A percentile compares a stretch with the other conserved stretches of the same genome.
These are phyloP conservation scores for Blennius ocellaris DNA, from an alignment of 2,113 vertebrate species.

Conservation along the genomic window DNA sequence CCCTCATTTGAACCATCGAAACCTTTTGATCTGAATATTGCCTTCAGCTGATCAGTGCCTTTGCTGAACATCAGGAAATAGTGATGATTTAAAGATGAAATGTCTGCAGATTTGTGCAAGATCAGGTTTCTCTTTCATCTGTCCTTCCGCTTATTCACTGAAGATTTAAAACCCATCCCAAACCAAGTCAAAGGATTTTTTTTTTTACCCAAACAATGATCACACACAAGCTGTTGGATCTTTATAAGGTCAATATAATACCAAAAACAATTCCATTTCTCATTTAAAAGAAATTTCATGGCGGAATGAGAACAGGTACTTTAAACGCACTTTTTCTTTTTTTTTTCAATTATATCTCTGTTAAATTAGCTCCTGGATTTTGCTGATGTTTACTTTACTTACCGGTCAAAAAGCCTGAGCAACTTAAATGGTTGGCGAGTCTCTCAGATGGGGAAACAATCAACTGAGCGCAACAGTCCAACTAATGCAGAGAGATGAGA, in stretches of 20 bases:
- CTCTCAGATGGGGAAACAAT: conserved; percentile 10
- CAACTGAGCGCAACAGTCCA: background rate
- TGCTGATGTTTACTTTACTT: background rate
- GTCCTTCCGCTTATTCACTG: background rate
- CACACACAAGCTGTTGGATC: background rate
- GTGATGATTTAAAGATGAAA: background rate
- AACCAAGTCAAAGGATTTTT: background rate
- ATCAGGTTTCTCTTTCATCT: background rate
- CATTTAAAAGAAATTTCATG: too few species aligned
- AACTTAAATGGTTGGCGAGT: too few species aligned
- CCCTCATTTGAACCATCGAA: background rate
- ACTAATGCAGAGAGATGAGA: conserved; percentile 14
- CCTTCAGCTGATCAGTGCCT: background rate
- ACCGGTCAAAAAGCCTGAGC: too few species aligned
- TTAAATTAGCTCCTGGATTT: background rate
- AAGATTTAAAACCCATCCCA: conserved; percentile 4
- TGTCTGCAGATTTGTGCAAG: background rate
- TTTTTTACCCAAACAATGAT: background rate
- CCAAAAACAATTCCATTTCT: too few species aligned
- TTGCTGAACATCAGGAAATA: background rate
- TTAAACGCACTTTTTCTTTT: too few species aligned
- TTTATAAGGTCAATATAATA: too few species aligned
- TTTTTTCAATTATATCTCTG: too few species aligned
- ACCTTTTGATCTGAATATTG: conserved; percentile 5
- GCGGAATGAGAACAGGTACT: too few species aligned